Percentiles rank a stretch among this genome's conserved stretches.
phyloP scores from a whole-genome alignment of 2,797 vertebrate species.

The Myiothlypis coronata region DNA sequence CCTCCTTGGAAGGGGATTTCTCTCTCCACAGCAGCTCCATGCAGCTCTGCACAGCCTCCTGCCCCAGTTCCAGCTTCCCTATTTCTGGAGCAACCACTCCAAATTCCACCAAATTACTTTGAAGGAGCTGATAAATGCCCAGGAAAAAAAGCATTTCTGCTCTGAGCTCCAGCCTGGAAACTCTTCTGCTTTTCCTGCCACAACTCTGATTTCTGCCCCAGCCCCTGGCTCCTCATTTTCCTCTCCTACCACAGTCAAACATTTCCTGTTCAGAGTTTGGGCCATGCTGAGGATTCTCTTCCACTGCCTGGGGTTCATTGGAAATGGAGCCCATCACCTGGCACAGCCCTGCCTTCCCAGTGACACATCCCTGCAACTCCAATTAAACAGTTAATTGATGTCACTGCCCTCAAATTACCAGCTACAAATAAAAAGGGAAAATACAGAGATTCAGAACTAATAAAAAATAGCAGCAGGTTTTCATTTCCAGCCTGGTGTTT shows the following conservation, averaged over 20 bases:
- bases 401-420: neutral
- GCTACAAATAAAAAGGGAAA: neutral
- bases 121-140: neutral
- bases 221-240: neutral
- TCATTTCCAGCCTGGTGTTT: neutral
- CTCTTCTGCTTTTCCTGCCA: neutral
- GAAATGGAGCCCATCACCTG: neutral
- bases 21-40: neutral
- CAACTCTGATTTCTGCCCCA: neutral
- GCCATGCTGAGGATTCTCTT: neutral
- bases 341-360: neutral
- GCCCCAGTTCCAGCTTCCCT: neutral
- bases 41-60: neutral
- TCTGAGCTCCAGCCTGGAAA: neutral
- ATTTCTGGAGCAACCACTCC: neutral
- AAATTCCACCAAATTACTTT: neutral
- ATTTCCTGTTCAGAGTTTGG: neutral
- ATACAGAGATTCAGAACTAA: neutral
- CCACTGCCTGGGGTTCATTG: neutral
- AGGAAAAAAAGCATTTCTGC: neutral
- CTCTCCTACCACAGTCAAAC: neutral
- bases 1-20: neutral
- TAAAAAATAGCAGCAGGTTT: neutral
- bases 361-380: neutral
- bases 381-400: neutral